Evolutionary conservation across 2,113 vertebrate species (phyloP), one percentile per base, ranked within the genome.

Genomic region (Sturnira hondurensis): DNA sequence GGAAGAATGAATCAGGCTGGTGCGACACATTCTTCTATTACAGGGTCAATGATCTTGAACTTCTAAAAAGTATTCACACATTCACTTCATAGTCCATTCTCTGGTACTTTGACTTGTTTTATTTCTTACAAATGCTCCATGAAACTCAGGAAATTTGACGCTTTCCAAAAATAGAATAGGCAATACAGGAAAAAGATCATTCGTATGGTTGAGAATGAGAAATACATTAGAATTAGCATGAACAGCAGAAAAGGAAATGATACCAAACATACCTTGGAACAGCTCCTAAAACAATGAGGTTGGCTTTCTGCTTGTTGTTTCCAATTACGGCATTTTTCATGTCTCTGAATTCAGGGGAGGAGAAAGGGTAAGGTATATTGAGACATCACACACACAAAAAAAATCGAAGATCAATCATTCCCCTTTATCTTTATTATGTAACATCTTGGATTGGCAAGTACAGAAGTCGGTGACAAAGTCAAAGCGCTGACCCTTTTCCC

Each of bases 291-390:
- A 99, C 99, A 96, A 99, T 99, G 98, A 99, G 99, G 98, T 99
- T 99, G 98, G 99, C 99, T 98, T 99, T 99, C 98, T 99, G 99
- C 98, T 99, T 99, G 99, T 99, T 99, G 99, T 99, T 99, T 98
- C 99, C 99, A 98, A 99, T 99, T 96, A 99, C 99, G 52, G 99
- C 99, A 98, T 99, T 99, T 99, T 99, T 99, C 99, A 99, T 99
- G 98, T 99, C 99, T 99, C 99, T 99, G 98, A 98, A 99, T 98
- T 98, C 91, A 98, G 97, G 85, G 41, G 19, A 98, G 98, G 97
- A 96, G 97, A 97, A 98, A 97, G 98, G 96, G 95, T 97, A 97
- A 98, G 97, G 93, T 94, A 97, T 97, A 93, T 96, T 98, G 96
- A 98, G 97, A 97, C 92, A 97, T 84, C 28, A 67, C 22, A 74